A percentile compares a stretch with the other conserved stretches of the same genome.
phyloP scores from a whole-genome alignment of 2,888 invertebrate species.

The Agrochola lota region DNA sequence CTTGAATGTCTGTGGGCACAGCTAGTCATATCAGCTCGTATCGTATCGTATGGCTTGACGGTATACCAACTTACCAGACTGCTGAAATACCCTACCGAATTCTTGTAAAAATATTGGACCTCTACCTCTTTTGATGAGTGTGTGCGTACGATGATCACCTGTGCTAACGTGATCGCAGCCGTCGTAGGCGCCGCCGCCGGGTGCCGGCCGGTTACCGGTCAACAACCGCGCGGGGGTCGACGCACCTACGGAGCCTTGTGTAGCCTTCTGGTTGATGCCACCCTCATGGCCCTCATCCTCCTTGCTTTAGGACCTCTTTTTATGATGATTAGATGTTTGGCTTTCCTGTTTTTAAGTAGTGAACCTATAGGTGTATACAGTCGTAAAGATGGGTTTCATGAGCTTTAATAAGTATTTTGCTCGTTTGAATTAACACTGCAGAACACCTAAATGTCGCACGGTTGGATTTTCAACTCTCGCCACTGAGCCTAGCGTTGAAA shows the following conservation, averaged over 20 bases:
- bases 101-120: constrained; percentile 1
- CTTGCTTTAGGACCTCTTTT: constrained; percentile 16
- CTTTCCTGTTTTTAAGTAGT: constrained; percentile 6
- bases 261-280: constrained; percentile 54
- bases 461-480: not conserved
- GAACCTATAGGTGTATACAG: not conserved
- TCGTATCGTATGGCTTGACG: not conserved
- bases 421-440: too few species aligned
- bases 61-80: not conserved
- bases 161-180: constrained; percentile 33
- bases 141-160: constrained; percentile 24
- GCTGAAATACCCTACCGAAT: not conserved
- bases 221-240: constrained; percentile 66
- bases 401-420: not conserved
- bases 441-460: too few species aligned
- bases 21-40: not conserved
- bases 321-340: not conserved
- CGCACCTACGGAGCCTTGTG: constrained; percentile 63
- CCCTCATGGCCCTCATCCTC: constrained; percentile 37
- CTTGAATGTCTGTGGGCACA: not conserved
- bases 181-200: constrained; percentile 26
- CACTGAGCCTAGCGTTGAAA: not conserved
- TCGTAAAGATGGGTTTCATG: not conserved
- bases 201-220: constrained; percentile 55
- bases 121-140: not conserved